phyloP scores from a whole-genome alignment of 2,113 vertebrate species.

The Astur gentilis region DNA sequence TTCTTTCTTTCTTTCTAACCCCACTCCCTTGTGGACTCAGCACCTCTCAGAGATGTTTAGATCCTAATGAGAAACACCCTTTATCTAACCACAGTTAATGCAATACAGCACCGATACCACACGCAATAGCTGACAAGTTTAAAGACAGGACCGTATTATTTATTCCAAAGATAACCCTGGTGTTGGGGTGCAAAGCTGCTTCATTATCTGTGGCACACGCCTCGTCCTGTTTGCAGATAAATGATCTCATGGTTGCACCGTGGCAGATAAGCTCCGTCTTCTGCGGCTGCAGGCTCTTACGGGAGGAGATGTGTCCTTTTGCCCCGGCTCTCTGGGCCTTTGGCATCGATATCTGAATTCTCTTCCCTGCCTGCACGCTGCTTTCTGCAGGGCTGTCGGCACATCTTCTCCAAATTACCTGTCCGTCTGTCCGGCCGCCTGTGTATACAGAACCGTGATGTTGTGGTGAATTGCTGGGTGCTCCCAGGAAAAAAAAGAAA shows the following conservation, averaged over 20 bases:
- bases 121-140: background rate
- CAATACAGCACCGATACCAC: no score
- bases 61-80: background rate
- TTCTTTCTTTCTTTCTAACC: background rate
- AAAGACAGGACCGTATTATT: conserved; percentile 1
- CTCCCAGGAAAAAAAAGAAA: background rate
- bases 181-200: background rate
- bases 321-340: conserved; percentile 25
- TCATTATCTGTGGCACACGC: background rate
- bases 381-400: conserved; percentile 22
- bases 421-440: background rate
- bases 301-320: background rate
- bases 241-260: background rate
- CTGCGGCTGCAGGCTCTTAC: background rate
- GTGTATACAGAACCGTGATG: background rate
- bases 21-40: rapidly evolving
- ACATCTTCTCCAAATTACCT: conserved; percentile 5
- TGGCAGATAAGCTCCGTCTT: conserved; percentile 22
- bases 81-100: background rate
- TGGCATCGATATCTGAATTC: background rate
- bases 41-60: background rate
- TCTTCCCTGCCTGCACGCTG: conserved; percentile 37
- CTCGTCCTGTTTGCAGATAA: background rate
- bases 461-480: conserved; percentile 36
- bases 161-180: conserved; percentile 5